Conservation (phyloP, 2,113 vertebrate genomes). For the Rattus rattus region DNA sequence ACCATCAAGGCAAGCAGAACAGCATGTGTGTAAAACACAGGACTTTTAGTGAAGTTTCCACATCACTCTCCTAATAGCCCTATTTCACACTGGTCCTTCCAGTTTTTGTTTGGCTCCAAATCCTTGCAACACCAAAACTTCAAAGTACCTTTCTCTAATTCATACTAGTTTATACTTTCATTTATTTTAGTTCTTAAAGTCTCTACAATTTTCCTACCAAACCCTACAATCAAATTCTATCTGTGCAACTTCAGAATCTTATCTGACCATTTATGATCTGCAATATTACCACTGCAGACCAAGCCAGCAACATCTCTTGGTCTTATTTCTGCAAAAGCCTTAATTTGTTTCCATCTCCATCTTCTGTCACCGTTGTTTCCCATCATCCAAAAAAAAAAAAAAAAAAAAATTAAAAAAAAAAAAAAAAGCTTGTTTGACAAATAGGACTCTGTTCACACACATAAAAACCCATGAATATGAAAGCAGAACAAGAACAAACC, state of each 20-base stretch:
- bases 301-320: neutral
- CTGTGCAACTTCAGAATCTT: constrained; percentile 24
- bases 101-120: neutral
- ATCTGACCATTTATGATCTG: neutral
- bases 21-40: neutral
- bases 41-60: neutral
- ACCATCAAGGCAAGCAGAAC: neutral
- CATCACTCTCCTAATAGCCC: neutral
- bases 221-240: neutral
- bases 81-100: neutral
- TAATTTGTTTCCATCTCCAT: neutral
- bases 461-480: neutral
- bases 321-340: neutral
- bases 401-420: constrained; percentile 8
- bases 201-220: neutral
- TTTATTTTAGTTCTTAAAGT: neutral
- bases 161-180: constrained; percentile 31
- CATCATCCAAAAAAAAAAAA: neutral
- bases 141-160: neutral
- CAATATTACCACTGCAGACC: neutral
- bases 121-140: neutral
- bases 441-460: neutral
- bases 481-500: neutral
- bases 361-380: neutral
- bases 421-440: neutral